Evolutionary conservation across 2,113 vertebrate species (phyloP).

Genomic region (Oncorhynchus nerka): DNA sequence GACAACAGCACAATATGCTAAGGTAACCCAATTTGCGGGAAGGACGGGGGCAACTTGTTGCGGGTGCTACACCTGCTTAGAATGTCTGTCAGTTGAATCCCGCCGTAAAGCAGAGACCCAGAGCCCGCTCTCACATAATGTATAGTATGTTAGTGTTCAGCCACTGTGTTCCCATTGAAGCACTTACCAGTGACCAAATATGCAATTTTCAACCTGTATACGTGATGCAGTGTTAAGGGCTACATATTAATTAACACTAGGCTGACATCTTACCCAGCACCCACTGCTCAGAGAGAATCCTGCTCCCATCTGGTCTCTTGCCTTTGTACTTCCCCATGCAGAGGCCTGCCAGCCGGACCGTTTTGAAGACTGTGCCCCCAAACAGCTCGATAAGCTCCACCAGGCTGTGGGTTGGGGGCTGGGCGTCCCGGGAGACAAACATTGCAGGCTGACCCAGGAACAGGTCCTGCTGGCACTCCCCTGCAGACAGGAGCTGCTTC

Average conservation of each 20-base stretch:
- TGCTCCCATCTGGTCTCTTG: constrained; percentile 72
- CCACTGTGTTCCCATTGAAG: no score
- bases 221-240: no score
- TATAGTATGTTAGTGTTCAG: no score
- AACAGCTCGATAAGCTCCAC: constrained; percentile 82
- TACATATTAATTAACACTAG: no score
- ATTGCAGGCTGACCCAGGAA: constrained; percentile 81
- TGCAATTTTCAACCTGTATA: no score
- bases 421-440: constrained; percentile 80
- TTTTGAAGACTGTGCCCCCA: constrained; percentile 79
- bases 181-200: no score
- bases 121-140: background rate
- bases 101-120: constrained; percentile 45
- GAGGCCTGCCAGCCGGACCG: constrained; percentile 75
- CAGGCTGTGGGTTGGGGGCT: constrained; percentile 80
- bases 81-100: constrained; percentile 79
- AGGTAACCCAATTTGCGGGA: constrained; percentile 74
- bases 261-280: constrained; percentile 80
- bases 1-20: background rate
- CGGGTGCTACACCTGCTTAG: constrained; percentile 78
- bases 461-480: constrained; percentile 80
- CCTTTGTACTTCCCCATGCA: constrained; percentile 78
- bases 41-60: constrained; percentile 35
- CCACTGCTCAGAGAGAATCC: constrained; percentile 86
- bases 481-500: constrained; percentile 77